Evolutionary conservation across 1,140 invertebrate species (phyloP), one percentile per base, ranked within the genome.

Genomic region (Drosophila neocordata): DNA sequence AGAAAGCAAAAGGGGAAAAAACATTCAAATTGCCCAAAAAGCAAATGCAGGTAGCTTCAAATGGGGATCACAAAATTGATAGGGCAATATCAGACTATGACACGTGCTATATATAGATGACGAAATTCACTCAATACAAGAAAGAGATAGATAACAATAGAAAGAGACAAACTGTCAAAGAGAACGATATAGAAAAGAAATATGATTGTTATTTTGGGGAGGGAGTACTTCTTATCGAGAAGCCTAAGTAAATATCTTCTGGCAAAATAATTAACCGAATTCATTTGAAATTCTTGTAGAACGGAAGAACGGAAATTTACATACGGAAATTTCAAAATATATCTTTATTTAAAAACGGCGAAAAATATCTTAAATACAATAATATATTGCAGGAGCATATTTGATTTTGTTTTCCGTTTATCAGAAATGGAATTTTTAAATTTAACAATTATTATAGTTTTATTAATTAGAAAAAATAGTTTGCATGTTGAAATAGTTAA

Each of bases 11-110:
- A 44, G 7, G 41, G 27, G 27, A 6, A 31, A 31, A 31, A 31
- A 31, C 27, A 31, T 31, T 31, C 27, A 31, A 31, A 31, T 31
- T 31, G 27, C 27, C 27, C 5, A 31, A 7, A 31, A 31, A 31
- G 1, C 27, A 31, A 31, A 31, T 9, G 41, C 41, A 48, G 41
- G 41, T 48, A 48, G 41, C 41, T 48, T 48, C 41, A 48, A 48
- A 8, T 18, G 15, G 41, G 41, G 41, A 44, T 13, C 41, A 44
- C 15, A 15, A 48, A 48, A 18, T 44, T 44, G 7, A 44, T 44
- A 44, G 41, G 41, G 41, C 7, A 6, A 44, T 44, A 8, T 44
- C 13, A 20, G 41, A 9, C 41, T 20, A 20, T 48, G 41, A 48
- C 41, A 48, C 41, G 41, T 48, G 41, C 41, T 48, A 48, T 48